Evolutionary conservation across 2,113 vertebrate species (phyloP), one percentile per base, ranked within the genome.

Genomic region (Aplodontia rufa): DNA sequence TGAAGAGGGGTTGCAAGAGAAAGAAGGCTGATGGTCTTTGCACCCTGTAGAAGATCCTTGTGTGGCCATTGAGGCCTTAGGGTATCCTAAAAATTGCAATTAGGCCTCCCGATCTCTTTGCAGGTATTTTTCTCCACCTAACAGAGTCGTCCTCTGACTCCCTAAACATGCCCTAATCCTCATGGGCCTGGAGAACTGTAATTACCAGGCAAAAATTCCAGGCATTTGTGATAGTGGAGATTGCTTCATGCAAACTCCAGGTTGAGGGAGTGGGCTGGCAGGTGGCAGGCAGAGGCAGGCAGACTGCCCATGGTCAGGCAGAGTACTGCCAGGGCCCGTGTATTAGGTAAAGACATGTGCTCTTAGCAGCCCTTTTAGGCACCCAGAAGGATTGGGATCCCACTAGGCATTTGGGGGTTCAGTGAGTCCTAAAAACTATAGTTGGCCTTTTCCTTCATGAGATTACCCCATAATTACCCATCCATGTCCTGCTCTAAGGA

Each of bases 181-280:
- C 94, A 3, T 9, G 64, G 97, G 96, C 96, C 96, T 74, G 55
- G 87, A 72, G 91, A 91, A 58, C 91, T 83, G 69, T 40, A 32
- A 89, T 96, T 96, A 94, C 91, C 91, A 96, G 87, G 89, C 81
- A 97, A 96, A 97, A 96, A 98, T 98, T 97, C 97, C 97, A 96
- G 74, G 97, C 90, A 98, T 98, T 93, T 35, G 72, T 0, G 79
- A 78, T 83, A 22, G 58, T 90, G 95, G 97, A 97, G 97, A 97
- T 97, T 90, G 93, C 91, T 95, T 83, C 90, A 95, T 68, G 55
- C 85, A 85, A 26, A 79, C 20, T 42, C 62, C 71, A 62, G 81
- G 72, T n/a, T 2, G 26, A 72, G 87, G 24, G 68, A 64, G 55
- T 58, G 66, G 83, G 53, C 17, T 22, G 87, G 26, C 28, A 10